Evolutionary conservation across 2,113 vertebrate species (phyloP), one percentile per base, ranked within the genome.

Genomic region (Pimephales promelas): DNA sequence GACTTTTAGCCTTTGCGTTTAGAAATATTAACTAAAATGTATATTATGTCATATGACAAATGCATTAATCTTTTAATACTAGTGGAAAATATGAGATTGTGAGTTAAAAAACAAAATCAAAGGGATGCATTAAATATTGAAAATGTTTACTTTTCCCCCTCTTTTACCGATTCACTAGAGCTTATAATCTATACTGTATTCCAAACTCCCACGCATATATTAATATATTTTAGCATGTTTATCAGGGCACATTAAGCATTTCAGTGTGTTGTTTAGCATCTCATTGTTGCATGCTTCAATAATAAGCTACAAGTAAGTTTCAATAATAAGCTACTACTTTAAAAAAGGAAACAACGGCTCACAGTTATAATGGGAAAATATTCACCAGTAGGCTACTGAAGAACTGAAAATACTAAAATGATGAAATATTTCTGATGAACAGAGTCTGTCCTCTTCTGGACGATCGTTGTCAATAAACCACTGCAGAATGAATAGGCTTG

Each of bases 41-140:
- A 57, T 57, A 76, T 76, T 22, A n/a, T 31, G 14, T 76, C 9
- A 56, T 76, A 76, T 56, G 14, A 28, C 73, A 77, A 57, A 57
- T 59, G 1, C 22, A 10, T 24, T 43, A 0, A 70, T 43, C 0
- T 40, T 54, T 54, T 13, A 34, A 2, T 61, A 10, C 10, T 16
- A 26, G 22, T 61, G 20, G 16, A 56, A 10, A 2, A 74, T 20
- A 40, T 34, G 9, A 22, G 61, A 1, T 18, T 31, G 28, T 18
- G 26, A 64, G 26, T 61, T 4, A 59, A 26, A 26, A 26, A 26
- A 64, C 28, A 4, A 10, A 3, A 22, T 40, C 2, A 5, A 68
- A 40, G 31, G 10, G 2, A 36, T 40, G 5, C 36, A 40, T 57
- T 77, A 57, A 57, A 77, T 57, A 24, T 40, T 76, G 0, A 77